Base-by-base conservation (phyloP, 2,113 vertebrate species). In the Hypomesus transpacificus region DNA sequence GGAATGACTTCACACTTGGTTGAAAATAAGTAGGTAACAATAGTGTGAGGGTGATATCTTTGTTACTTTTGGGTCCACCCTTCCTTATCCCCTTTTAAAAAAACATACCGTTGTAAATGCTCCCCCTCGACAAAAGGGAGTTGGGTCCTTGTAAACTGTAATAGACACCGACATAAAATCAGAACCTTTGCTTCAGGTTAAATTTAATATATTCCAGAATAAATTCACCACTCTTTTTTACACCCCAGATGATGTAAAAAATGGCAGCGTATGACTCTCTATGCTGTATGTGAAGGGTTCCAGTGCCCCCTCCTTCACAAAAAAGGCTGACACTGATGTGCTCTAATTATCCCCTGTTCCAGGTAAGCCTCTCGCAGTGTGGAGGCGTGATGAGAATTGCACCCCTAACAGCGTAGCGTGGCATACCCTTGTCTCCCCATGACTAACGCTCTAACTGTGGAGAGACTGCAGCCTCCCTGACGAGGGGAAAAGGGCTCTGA, bases 281-380 rank as follows among this genome's bases (percentile, higher is more conserved):
- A 79, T 57, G 53, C 50, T 73, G 59, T 26, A 3, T 4, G 2
- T 75, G 60, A 78, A 67, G 58, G 54, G 73, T 4, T 24, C 76
- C 59, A 70, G 39, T 76, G 54, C 67, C 82, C n/a, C 9, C 67
- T n/a, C 61, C 61, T 52, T 17, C 39, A 22, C 21, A 24, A 46
- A 58, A 58, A 24, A 81, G 57, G 68, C 64, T 73, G 78, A 82
- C 70, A 74, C 69, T 84, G 84, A 88, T 87, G 73, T 70, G 70
- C 72, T 81, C 68, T 87, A 85, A 88, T 87, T 83, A 84, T 67
- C 61, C 58, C 66, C 46, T 34, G 68, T 60, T 79, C 58, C 31
- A 84, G 76, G 68, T 78, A 74, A 83, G n/a, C 80, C 83, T 70
- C 73, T 75, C 84, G 80, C 72, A 70, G 62, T 81, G 76, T 65